Evolutionary conservation across 2,113 vertebrate species (phyloP), one percentile per base, ranked within the genome.

Genomic region (Pelodiscus sinensis): DNA sequence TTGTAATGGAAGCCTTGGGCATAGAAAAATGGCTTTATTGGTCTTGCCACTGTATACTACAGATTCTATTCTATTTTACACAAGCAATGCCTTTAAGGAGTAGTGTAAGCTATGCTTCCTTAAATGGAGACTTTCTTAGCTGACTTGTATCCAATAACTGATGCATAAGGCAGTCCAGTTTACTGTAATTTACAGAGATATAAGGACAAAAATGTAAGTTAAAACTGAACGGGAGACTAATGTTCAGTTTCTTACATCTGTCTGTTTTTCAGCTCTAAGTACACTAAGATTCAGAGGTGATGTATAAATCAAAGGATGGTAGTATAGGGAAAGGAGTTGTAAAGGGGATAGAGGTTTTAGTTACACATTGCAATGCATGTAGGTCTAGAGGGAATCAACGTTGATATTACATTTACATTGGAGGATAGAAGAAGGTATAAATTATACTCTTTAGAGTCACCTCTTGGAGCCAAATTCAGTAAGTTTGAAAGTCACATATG

Each of bases 41-140:
- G 81, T 93, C 21, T 55, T 90, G 13, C 84, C 88, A 7, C 24
- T 1, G 0, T 35, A 6, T 27, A 18, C 81, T 92, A 56, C 80
- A 81, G n/a, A 82, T 73, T 79, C 21, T 52, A 13, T 80, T 91
- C 86, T 87, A 24, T 75, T 38, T 51, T 1, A 0, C 0, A 0
- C 51, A 54, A 86, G 12, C 51, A 50, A 81, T 19, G 52, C n/a
- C 25, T 75, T 75, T 58, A n/a, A 0, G 0, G 1, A 29, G 56
- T 84, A 60, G 15, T 18, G 25, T 50, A 88, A 92, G 50, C 31
- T 51, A 38, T 0, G 0, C 0, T 0, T 75, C 13, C 0, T 0
- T 81, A 25, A 15, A 1, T 1, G 51, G 54, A 8, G 87, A 4
- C 22, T 8, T 9, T 57, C 8, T 82, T 87, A 73, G 60, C 60